Percentiles rank a stretch among this genome's conserved stretches.
Evolutionary conservation across 1,140 invertebrate genomes (phyloP).

Genomic region (Carcinoscorpius rotundicauda): DNA sequence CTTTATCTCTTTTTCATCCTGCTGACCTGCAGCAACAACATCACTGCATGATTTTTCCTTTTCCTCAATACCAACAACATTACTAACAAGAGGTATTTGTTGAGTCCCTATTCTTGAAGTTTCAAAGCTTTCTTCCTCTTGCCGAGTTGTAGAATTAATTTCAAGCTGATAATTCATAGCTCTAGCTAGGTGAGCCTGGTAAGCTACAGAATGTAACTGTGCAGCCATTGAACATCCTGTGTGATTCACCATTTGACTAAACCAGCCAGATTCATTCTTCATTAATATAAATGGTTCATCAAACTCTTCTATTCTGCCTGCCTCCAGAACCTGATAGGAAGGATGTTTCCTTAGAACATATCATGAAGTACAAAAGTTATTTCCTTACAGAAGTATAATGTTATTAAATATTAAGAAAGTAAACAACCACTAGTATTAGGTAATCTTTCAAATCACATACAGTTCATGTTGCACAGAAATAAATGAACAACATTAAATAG

Average conservation of each 20-base stretch:
- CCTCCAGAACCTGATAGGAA: slow-evolving; percentile 20
- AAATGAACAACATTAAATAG: background rate
- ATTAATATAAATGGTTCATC: slow-evolving; percentile 52
- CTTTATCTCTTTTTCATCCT: no score
- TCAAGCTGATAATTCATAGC: background rate
- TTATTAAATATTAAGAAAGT: background rate
- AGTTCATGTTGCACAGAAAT: background rate
- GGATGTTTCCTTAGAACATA: no score
- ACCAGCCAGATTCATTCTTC: slow-evolving; percentile 35
- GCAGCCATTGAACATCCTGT: slow-evolving; percentile 18
- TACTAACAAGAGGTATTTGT: no score
- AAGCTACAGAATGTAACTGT: slow-evolving; percentile 3
- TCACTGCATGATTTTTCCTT: no score
- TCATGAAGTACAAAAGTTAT: no score
- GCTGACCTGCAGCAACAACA: no score
- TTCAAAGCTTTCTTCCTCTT: no score
- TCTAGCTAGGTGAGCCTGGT: background rate
- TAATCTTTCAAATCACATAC: background rate
- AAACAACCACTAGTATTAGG: background rate
- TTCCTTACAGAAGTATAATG: no score
- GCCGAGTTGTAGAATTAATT: no score
- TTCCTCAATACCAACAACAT: no score
- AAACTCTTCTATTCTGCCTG: slow-evolving; percentile 41
- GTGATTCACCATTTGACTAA: slow-evolving; percentile 27
- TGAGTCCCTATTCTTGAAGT: no score